phyloP scores from a whole-genome alignment of 2,888 invertebrate species.

The Drosophila melanosoma region DNA sequence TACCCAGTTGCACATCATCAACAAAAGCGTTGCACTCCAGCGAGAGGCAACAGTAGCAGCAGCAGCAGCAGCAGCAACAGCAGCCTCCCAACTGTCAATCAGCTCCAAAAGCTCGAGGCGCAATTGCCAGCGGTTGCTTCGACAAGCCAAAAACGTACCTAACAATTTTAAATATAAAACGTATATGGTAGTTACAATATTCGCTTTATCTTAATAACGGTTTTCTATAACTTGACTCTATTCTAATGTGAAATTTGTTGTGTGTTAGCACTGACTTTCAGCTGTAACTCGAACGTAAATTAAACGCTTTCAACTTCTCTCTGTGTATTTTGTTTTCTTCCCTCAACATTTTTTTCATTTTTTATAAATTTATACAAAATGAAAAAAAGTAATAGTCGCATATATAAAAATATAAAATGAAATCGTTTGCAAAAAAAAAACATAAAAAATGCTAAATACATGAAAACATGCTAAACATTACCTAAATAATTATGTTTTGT shows the following conservation, averaged over 20 bases:
- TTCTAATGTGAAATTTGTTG: conserved; percentile 16
- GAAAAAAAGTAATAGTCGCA: not conserved
- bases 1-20: conserved; percentile 18
- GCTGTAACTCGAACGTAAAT: conserved; percentile 63
- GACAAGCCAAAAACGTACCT: conserved; percentile 12
- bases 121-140: conserved; percentile 11
- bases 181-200: not conserved
- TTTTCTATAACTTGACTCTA: conserved; percentile 21
- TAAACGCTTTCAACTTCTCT: conserved; percentile 37
- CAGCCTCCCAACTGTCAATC: not conserved
- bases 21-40: conserved; percentile 8
- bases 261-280: conserved; percentile 18
- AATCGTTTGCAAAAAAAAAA: conserved; percentile 35
- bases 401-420: conserved; percentile 1
- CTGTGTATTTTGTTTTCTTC: conserved; percentile 14
- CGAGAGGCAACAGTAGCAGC: conserved; percentile 7
- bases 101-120: conserved; percentile 14
- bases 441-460: not conserved
- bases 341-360: not conserved
- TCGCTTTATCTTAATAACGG: conserved; percentile 14
- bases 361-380: conserved; percentile 11
- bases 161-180: not conserved
- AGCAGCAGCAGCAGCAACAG: not conserved
- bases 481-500: conserved; percentile 8
- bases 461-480: not conserved